These are phyloP conservation scores for Furcifer pardalis DNA, from an alignment of 2,797 vertebrate genomes.

Conservation along the genomic window DNA sequence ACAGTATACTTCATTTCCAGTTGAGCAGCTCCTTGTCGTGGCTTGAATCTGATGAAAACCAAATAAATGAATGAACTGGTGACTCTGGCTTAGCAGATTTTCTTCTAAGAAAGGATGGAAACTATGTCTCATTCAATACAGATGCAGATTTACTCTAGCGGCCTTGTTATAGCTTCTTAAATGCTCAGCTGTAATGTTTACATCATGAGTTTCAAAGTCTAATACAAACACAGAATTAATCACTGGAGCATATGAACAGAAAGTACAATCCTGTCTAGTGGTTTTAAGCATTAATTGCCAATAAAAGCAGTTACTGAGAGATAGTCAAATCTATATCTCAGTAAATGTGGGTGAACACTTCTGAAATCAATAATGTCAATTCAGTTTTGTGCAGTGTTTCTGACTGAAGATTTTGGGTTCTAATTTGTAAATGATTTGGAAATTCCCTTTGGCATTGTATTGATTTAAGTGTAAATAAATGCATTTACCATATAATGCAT, in stretches of 20 bases:
- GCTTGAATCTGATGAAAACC: no score
- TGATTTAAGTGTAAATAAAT: slow-evolving; percentile 53
- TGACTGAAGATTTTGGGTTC: slow-evolving; percentile 38
- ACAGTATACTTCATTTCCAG: no score
- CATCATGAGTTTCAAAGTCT: not conserved
- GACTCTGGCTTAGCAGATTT: not conserved
- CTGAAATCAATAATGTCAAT: slow-evolving; percentile 57
- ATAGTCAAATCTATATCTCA: slow-evolving; percentile 42
- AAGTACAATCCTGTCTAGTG: not conserved
- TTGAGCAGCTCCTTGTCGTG: no score
- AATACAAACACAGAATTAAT: not conserved
- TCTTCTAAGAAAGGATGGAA: not conserved
- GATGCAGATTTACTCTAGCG: not conserved
- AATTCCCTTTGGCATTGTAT: slow-evolving; percentile 59
- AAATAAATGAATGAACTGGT: no score
- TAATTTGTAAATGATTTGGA: slow-evolving; percentile 61
- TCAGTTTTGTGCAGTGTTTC: slow-evolving; percentile 35
- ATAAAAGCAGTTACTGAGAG: not conserved
- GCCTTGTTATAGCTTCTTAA: not conserved
- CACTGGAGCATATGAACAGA: not conserved
- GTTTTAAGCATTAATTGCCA: slow-evolving; percentile 3
- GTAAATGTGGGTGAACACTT: slow-evolving; percentile 25
- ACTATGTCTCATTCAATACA: not conserved
- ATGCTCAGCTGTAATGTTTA: not conserved
- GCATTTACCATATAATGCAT: not conserved